These are phyloP conservation scores for Anarsia innoxiella DNA, from an alignment of 2,888 invertebrate genomes.

Conservation along the genomic window DNA sequence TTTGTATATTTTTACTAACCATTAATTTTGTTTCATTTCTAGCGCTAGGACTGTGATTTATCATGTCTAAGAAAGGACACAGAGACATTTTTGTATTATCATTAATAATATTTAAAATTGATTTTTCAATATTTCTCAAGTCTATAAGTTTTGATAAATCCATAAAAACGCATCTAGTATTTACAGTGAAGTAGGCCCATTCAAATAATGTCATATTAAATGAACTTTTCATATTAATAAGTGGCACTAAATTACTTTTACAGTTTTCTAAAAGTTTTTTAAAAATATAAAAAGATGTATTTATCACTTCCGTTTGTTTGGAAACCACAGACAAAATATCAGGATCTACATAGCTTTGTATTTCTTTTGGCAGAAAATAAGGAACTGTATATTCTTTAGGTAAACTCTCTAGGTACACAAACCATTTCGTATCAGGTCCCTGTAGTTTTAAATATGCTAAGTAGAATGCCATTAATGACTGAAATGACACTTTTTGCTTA, in stretches of 20 bases:
- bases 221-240: constrained; percentile 47
- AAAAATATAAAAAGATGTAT: constrained; percentile 59
- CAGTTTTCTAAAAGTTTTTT: constrained; percentile 52
- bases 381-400: constrained; percentile 80
- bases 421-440: constrained; percentile 71
- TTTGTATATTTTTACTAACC: constrained; percentile 44
- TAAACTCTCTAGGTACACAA: constrained; percentile 80
- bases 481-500: constrained; percentile 73
- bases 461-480: constrained; percentile 84
- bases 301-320: constrained; percentile 67
- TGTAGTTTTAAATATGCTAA: constrained; percentile 80
- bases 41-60: constrained; percentile 85
- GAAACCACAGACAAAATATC: constrained; percentile 70
- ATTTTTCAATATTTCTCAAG: constrained; percentile 53
- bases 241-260: constrained; percentile 45
- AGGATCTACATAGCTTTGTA: constrained; percentile 72
- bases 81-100: constrained; percentile 82
- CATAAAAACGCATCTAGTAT: constrained; percentile 88
- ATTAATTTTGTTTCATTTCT: constrained; percentile 69
- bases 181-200: constrained; percentile 90
- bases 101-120: constrained; percentile 55
- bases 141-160: constrained; percentile 64
- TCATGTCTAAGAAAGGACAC: constrained; percentile 92
- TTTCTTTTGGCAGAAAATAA: constrained; percentile 77
- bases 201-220: constrained; percentile 76